phyloP scores from a whole-genome alignment of 2,888 invertebrate species.

The Cremastinae sp. region DNA sequence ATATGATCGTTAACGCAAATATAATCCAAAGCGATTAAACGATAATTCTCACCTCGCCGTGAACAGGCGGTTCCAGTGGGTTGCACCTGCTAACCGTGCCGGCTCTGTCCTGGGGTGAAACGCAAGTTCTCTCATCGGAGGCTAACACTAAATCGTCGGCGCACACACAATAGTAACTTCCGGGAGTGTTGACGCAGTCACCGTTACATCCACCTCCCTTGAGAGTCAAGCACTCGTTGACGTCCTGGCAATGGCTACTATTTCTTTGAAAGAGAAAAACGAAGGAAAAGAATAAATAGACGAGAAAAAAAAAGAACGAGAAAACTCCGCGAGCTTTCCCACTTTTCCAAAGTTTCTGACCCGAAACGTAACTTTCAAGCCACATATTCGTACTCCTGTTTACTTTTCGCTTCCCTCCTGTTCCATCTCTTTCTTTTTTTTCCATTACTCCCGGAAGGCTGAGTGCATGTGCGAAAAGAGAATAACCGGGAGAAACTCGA shows the following conservation, averaged over 20 bases:
- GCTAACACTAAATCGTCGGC: slow-evolving; percentile 75
- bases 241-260: slow-evolving; percentile 76
- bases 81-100: slow-evolving; percentile 68
- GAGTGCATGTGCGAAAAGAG: slow-evolving; percentile 57
- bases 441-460: slow-evolving; percentile 2
- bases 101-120: slow-evolving; percentile 62
- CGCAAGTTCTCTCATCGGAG: slow-evolving; percentile 77
- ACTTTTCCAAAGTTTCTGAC: slow-evolving; percentile 51
- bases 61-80: slow-evolving; percentile 69
- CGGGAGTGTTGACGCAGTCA: slow-evolving; percentile 78
- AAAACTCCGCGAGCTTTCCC: too few species aligned
- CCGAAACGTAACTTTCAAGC: slow-evolving; percentile 29
- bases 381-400: slow-evolving; percentile 47
- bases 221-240: slow-evolving; percentile 77
- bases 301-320: too few species aligned
- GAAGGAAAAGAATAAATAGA: too few species aligned
- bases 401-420: too few species aligned
- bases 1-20: slow-evolving; percentile 29
- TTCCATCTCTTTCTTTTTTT: slow-evolving; percentile 2
- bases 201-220: slow-evolving; percentile 78
- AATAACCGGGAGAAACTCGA: slow-evolving; percentile 17
- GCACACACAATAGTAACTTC: slow-evolving; percentile 78
- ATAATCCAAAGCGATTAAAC: slow-evolving; percentile 15
- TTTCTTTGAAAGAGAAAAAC: slow-evolving; percentile 67
- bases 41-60: slow-evolving; percentile 72